These are phyloP conservation scores for Otus sunia DNA, from an alignment of 2,113 vertebrate genomes.

Conservation along the genomic window DNA sequence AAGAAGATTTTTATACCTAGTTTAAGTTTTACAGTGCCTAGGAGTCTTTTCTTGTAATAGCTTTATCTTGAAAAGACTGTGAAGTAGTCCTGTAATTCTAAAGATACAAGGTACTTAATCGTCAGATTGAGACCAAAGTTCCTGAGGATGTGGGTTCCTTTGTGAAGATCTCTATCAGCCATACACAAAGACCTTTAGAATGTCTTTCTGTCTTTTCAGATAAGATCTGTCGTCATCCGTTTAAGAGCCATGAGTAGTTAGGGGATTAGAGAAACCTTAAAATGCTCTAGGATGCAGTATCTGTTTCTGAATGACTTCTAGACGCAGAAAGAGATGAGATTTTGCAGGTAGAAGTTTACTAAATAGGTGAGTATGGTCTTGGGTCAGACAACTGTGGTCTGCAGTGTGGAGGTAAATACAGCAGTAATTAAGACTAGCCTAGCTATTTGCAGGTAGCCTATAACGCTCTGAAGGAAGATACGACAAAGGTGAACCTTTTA, in stretches of 20 bases:
- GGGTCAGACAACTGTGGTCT: background rate
- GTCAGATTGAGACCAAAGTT: background rate
- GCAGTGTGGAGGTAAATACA: background rate
- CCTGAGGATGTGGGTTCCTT: background rate
- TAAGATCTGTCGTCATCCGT: background rate
- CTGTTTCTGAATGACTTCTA: background rate
- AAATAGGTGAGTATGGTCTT: fast-evolving
- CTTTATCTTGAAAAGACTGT: background rate
- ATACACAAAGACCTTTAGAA: background rate
- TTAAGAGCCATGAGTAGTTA: background rate
- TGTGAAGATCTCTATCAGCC: background rate
- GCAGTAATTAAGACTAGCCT: background rate
- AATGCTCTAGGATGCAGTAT: background rate
- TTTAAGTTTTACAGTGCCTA: background rate
- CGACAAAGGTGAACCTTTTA: background rate
- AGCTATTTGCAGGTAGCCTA: background rate
- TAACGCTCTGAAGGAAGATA: background rate
- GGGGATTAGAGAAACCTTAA: background rate
- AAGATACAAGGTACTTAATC: background rate
- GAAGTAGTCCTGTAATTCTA: background rate
- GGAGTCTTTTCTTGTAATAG: background rate
- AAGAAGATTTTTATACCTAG: background rate
- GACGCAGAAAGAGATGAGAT: background rate
- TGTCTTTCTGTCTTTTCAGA: background rate
- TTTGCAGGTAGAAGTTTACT: background rate